Conservation (phyloP, 2,888 invertebrate genomes). For the Troides oblongomaculatus region DNA sequence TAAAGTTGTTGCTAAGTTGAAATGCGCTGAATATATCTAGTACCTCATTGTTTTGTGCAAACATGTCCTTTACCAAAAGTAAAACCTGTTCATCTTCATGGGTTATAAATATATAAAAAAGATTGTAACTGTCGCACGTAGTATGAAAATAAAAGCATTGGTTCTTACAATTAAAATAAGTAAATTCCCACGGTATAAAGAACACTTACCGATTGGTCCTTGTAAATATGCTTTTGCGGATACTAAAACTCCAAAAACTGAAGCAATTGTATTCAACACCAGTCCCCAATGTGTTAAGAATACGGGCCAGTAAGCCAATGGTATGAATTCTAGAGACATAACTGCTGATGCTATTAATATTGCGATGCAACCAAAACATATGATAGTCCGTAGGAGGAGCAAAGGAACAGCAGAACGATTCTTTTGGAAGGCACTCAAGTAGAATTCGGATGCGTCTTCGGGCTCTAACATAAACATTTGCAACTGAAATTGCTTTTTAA, state of each 20-base stretch:
- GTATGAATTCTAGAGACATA: slow-evolving; percentile 35
- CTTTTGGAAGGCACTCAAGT: slow-evolving; percentile 53
- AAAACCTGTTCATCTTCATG: too few species aligned
- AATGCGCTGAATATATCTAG: too few species aligned
- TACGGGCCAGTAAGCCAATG: slow-evolving; percentile 53
- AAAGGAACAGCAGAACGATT: slow-evolving; percentile 53
- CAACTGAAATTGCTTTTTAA: slow-evolving; percentile 49
- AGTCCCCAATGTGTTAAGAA: slow-evolving; percentile 71
- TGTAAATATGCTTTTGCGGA: slow-evolving; percentile 46
- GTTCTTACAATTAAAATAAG: too few species aligned
- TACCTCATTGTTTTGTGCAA: too few species aligned
- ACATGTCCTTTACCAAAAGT: too few species aligned
- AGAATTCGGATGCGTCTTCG: slow-evolving; percentile 55
- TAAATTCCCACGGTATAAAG: not conserved
- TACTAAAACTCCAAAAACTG: slow-evolving; percentile 51
- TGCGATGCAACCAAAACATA: slow-evolving; percentile 53
- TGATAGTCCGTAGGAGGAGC: slow-evolving; percentile 47
- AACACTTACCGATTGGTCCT: slow-evolving; percentile 58
- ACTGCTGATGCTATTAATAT: slow-evolving; percentile 52
- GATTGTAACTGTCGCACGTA: too few species aligned
- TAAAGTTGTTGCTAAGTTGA: too few species aligned
- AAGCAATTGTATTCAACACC: slow-evolving; percentile 49
- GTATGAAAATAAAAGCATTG: too few species aligned
- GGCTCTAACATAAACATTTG: slow-evolving; percentile 51
- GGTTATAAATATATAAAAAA: too few species aligned